These are phyloP conservation scores for Nymphicus hollandicus DNA, from an alignment of 2,113 vertebrate genomes.

Conservation along the genomic window DNA sequence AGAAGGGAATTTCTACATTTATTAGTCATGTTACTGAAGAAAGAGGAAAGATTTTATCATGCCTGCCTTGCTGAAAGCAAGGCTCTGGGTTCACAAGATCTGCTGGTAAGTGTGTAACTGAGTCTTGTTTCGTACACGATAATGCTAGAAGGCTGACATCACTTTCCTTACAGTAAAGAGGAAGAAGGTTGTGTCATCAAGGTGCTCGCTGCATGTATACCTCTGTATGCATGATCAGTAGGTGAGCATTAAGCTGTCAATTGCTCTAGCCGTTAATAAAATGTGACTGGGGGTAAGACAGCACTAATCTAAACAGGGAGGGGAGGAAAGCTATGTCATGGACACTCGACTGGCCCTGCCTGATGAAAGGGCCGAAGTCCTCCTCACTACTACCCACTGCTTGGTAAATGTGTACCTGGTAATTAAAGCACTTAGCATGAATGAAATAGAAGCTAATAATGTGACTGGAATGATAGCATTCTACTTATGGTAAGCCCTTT, in stretches of 20 bases:
- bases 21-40: slow-evolving; percentile 57
- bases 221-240: neutral
- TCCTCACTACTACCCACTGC: neutral
- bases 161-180: neutral
- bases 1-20: slow-evolving; percentile 53
- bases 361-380: neutral
- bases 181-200: neutral
- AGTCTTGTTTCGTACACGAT: neutral
- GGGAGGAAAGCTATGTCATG: neutral
- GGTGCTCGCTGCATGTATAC: neutral
- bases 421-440: neutral
- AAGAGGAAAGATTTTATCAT: slow-evolving; percentile 52
- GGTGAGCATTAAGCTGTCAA: neutral
- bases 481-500: neutral
- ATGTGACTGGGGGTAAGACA: neutral
- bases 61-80: slow-evolving; percentile 45
- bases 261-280: neutral
- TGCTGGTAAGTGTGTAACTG: neutral
- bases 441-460: neutral
- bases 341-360: fast-evolving
- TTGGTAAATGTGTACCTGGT: neutral
- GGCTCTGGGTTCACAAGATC: slow-evolving; percentile 9
- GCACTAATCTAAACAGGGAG: neutral
- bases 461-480: neutral
- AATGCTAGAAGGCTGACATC: neutral